Evolutionary conservation across 2,113 vertebrate genomes (phyloP), one percentile per base, ranked within the genome.

Genomic region (Neodon shergylaensis): DNA sequence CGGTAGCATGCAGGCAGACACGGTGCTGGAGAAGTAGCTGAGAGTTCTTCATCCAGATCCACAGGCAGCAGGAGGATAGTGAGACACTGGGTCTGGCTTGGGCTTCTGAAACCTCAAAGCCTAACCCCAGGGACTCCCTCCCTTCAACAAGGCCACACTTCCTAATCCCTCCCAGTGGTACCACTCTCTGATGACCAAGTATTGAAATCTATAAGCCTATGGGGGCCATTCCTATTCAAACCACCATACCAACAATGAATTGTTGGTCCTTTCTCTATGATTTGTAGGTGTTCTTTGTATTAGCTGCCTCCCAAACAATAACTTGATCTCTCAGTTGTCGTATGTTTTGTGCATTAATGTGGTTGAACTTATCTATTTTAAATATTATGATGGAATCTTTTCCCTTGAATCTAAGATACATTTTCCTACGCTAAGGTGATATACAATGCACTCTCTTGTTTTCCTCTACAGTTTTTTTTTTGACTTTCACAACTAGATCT

Each of bases 381-480:
- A 61, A 49, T 65, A 81, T 88, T 91, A 61, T 73, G 44, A 9
- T 81, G 58, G 61, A 79, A 47, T 54, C 28, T 54, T 84, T 86
- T 49, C 2, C 42, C 16, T 52, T 90, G 68, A 70, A 88, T n/a
- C 70, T 82, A 79, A 94, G 47, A 85, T 49, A 54, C 14, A n/a
- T n/a, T 94, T 94, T 90, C 36, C 58, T 72, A 76, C 42, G 63
- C 6, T 6, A 81, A 76, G 28, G 6, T 90, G 63, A 85, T 63
- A 85, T 54, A 92, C n/a, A 68, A 84, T 76, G 92, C 19, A 72
- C 52, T 87, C 68, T 93, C 17, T 52, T 91, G 83, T 81, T 92
- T 93, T 90, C 31, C 21, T 92, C 44, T 81, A 44, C 85, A 77
- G n/a, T 22, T 66, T 84, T 36, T 8, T 31, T n/a, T 82, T 91